Conservation (phyloP, 2,797 vertebrate species). For the Enteromius fasciolatus region DNA sequence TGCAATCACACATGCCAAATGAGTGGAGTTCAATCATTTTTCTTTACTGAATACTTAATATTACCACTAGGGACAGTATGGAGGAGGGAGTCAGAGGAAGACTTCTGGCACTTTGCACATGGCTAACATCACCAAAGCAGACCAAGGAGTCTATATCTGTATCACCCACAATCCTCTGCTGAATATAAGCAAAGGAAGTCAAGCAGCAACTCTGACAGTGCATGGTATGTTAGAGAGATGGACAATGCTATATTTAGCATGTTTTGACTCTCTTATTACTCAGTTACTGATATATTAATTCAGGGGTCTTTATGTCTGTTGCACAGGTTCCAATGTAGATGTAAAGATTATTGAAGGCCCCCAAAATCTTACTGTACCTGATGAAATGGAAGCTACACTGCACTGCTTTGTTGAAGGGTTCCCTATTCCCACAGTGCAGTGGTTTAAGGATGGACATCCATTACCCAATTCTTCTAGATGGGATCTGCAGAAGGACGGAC, state of each 20-base stretch:
- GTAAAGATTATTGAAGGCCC: conserved; percentile 74
- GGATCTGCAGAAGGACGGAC: conserved; percentile 74
- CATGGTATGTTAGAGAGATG: conserved; percentile 62
- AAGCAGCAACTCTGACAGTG: conserved; percentile 72
- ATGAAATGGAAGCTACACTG: conserved; percentile 72
- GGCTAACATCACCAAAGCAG: conserved; percentile 70
- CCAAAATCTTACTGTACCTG: conserved; percentile 74
- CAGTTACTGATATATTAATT: background rate
- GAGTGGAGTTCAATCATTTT: background rate
- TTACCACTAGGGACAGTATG: conserved; percentile 75
- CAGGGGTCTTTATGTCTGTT: background rate
- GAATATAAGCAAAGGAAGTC: conserved; percentile 72
- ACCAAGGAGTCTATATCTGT: conserved; percentile 77
- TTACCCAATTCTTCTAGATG: conserved; percentile 69
- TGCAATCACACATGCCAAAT: background rate
- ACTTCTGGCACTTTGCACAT: conserved; percentile 77
- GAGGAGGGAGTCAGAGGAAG: conserved; percentile 77
- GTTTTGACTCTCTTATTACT: background rate
- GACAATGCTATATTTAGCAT: background rate
- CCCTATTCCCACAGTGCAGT: conserved; percentile 77
- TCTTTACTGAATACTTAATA: background rate
- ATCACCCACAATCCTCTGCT: conserved; percentile 73
- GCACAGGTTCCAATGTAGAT: conserved; percentile 9
- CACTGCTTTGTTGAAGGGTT: conserved; percentile 73
- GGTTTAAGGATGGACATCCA: conserved; percentile 79